Evolutionary conservation across 2,797 vertebrate genomes (phyloP).

Genomic region (Melanotaenia maccullochi): DNA sequence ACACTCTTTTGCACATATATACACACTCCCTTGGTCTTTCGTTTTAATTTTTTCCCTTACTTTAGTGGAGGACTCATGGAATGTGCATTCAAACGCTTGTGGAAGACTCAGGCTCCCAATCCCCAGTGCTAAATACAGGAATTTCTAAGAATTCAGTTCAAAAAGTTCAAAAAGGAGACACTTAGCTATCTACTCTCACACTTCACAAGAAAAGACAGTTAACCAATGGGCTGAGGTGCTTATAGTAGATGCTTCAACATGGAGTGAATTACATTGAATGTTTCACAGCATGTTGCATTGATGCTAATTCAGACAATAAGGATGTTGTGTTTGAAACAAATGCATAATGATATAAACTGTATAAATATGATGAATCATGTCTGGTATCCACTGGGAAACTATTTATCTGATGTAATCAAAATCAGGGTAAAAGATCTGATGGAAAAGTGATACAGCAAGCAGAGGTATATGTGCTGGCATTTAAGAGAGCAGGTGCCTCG

Average conservation of each 20-base stretch:
- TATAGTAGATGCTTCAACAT: conserved; percentile 56
- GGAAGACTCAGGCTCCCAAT: conserved; percentile 79
- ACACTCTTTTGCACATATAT: conserved; percentile 48
- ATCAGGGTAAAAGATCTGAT: conserved; percentile 1
- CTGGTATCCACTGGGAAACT: conserved; percentile 27
- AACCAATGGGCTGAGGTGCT: conserved; percentile 59
- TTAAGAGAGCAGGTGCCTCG: conserved; percentile 53
- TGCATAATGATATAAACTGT: conserved; percentile 23
- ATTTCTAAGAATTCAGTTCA: conserved; percentile 80
- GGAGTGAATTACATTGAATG: conserved; percentile 57
- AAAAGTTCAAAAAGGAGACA: conserved; percentile 80
- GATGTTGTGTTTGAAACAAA: conserved; percentile 17
- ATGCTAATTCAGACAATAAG: conserved; percentile 8
- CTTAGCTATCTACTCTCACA: conserved; percentile 72
- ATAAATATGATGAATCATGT: conserved; percentile 17
- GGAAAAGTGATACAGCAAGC: conserved; percentile 28
- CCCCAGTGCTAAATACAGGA: conserved; percentile 80
- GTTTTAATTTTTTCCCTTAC: conserved; percentile 43
- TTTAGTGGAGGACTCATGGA: conserved; percentile 75
- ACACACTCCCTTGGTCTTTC: conserved; percentile 41
- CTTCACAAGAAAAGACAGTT: conserved; percentile 71
- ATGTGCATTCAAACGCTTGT: conserved; percentile 80
- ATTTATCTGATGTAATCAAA: conserved; percentile 49
- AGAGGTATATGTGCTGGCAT: conserved; percentile 54
- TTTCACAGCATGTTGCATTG: conserved; percentile 20